Conservation (phyloP, 2,113 vertebrate species). For the Pomatorhinus ruficollis region DNA sequence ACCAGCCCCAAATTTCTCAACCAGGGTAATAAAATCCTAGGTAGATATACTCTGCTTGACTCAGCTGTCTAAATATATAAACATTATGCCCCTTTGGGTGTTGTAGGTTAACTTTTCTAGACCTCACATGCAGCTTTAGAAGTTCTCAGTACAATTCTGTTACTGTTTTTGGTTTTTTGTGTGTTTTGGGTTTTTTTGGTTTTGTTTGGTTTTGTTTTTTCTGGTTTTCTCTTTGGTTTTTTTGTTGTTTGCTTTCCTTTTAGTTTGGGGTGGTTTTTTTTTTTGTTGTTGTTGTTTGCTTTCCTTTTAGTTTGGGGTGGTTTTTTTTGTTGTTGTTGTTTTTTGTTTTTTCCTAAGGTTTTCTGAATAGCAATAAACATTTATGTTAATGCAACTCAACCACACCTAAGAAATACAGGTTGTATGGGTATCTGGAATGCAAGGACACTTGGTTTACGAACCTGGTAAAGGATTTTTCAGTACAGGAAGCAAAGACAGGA, state of each 20-base stretch:
- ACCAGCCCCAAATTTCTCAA: not conserved
- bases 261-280: not conserved
- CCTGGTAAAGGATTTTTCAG: not conserved
- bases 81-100: rapidly evolving
- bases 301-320: not conserved
- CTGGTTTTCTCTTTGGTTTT: not conserved
- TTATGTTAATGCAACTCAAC: not conserved
- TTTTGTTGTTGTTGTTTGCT: not conserved
- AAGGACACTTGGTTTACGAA: not conserved
- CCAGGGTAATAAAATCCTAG: not conserved
- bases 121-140: rapidly evolving
- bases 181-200: not conserved
- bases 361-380: not conserved
- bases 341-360: not conserved
- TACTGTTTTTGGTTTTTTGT: not conserved
- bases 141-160: not conserved
- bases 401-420: not conserved
- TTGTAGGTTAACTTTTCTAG: not conserved
- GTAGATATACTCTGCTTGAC: not conserved
- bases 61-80: not conserved
- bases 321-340: too few species aligned
- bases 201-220: not conserved
- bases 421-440: not conserved
- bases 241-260: not conserved
- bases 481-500: not conserved